These are phyloP conservation scores for Muschampia plurimacula DNA, from an alignment of 2,888 invertebrate species.

Conservation along the genomic window DNA sequence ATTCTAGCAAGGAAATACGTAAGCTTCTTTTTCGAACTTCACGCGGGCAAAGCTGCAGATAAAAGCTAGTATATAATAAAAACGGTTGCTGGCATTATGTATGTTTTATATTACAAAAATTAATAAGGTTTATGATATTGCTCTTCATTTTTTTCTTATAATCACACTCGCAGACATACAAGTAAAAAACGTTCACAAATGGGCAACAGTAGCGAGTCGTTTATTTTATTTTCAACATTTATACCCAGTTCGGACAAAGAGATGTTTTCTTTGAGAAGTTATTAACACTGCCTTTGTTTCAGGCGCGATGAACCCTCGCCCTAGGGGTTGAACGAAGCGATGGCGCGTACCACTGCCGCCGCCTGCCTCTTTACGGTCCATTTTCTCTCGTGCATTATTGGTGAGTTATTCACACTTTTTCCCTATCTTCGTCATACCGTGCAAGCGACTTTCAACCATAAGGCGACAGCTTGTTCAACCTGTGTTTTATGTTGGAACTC, in stretches of 20 bases:
- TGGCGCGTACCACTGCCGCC: conserved; percentile 67
- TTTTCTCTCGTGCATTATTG: conserved; percentile 79
- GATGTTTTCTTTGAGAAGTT: conserved; percentile 59
- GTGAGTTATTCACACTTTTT: conserved; percentile 60
- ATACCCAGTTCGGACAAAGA: conserved; percentile 30
- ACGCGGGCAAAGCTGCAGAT: too few relatives aligned
- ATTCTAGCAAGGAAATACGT: too few relatives aligned
- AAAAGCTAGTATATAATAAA: too few relatives aligned
- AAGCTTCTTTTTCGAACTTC: too few relatives aligned
- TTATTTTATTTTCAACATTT: conserved; percentile 30
- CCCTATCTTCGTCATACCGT: conserved; percentile 34
- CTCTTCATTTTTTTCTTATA: too few relatives aligned
- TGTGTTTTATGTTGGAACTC: conserved; percentile 14
- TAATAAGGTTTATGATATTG: too few relatives aligned
- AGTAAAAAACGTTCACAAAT: neutral
- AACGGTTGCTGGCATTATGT: too few relatives aligned
- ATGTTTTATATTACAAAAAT: too few relatives aligned
- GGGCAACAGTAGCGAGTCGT: conserved; percentile 2
- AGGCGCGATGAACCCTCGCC: conserved; percentile 71
- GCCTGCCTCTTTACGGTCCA: conserved; percentile 78
- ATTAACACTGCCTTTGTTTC: conserved; percentile 73
- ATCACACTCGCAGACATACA: neutral
- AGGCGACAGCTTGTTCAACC: conserved; percentile 5
- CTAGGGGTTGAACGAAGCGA: conserved; percentile 55
- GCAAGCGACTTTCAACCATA: conserved; percentile 47